Evolutionary conservation across 2,113 vertebrate genomes (phyloP), one percentile per base, ranked within the genome.

Genomic region (Cyanoramphus novaezelandiae): DNA sequence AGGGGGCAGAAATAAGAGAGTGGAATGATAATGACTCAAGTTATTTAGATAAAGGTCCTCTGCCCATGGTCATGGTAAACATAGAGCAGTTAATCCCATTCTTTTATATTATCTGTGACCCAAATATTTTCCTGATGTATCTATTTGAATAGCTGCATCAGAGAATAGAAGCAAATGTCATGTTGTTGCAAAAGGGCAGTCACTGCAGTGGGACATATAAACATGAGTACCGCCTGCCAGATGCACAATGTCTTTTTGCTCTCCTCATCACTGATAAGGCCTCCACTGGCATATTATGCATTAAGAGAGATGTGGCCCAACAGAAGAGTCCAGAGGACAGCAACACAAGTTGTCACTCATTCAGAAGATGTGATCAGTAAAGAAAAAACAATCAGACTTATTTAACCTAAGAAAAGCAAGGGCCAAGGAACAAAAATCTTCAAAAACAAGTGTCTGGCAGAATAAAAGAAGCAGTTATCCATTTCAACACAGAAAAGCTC

Each of bases 91-190:
- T 82, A 88, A 90, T 92, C 29, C 52, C 43, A 29, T 15, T 92
- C 29, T 72, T 92, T 90, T 90, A 24, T 27, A 43, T 69, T 62
- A 82, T 53, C 52, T 90, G 52, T 29, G 68, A 65, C 24, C 28
- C 60, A 88, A 74, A 62, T 64, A 37, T 93, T 83, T 92, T 82
- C 80, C 69, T 74, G 80, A 14, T 77, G 24, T 28, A 39, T 35
- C 47, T 90, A 9, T 74, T 79, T 94, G 57, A 87, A 79, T 15
- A 68, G 33, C 29, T 91, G 74, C 87, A 64, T 25, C 10, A 68
- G 85, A 88, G 92, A 94, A 52, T 21, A 69, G 74, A 55, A 79
- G 57, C 25, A 97, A 95, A 94, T 76, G 92, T 94, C 84, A 87
- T 0, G 27, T 33, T 75, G 50, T 3, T 64, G 74, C 25, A 50